Evolutionary conservation across 2,113 vertebrate species (phyloP).

Genomic region (Psephotus haematonotus): DNA sequence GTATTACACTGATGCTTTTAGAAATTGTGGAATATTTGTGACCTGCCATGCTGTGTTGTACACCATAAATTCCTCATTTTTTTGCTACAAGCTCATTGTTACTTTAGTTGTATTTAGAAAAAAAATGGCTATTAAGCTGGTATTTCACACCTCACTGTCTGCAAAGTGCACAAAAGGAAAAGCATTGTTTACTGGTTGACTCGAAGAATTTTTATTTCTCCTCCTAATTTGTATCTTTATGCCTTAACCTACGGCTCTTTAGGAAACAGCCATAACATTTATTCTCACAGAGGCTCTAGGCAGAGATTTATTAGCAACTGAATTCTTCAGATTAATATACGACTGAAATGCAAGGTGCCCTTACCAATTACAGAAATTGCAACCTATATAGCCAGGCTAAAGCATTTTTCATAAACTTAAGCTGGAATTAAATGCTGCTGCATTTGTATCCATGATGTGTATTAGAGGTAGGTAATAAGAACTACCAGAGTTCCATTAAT

Average conservation of each 20-base stretch:
- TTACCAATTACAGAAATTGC: not conserved
- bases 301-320: not conserved
- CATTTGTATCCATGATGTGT: not conserved
- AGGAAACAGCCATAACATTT: not conserved
- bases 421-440: not conserved
- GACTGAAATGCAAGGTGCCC: not conserved
- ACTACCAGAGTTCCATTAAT: not conserved
- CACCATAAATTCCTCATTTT: not conserved
- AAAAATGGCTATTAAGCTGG: not conserved
- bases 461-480: not conserved
- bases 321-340: not conserved
- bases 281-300: not conserved
- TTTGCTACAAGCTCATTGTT: not conserved
- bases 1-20: not conserved
- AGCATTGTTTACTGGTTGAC: not conserved
- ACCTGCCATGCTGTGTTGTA: not conserved
- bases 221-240: not conserved
- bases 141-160: not conserved
- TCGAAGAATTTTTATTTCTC: not conserved
- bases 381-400: not conserved
- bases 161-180: not conserved
- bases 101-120: not conserved
- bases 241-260: not conserved
- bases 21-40: constrained; percentile 1
- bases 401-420: not conserved